These are phyloP conservation scores for Trissolcus japonicus DNA, from an alignment of 2,888 invertebrate species.

Conservation along the genomic window DNA sequence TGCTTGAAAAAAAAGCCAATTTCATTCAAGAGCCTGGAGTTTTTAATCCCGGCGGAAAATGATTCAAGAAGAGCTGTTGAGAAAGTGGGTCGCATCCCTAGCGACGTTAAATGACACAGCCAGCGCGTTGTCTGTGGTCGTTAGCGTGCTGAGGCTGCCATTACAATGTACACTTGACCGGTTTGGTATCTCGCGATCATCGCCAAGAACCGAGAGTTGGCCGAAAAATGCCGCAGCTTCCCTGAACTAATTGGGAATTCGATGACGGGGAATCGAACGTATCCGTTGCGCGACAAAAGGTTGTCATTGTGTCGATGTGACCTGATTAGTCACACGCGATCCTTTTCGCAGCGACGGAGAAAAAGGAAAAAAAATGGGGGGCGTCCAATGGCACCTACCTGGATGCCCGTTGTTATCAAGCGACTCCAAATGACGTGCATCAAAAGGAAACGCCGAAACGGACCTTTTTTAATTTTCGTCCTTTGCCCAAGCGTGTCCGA, in stretches of 20 bases:
- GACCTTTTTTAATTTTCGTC: conserved; percentile 37
- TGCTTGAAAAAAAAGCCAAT: conserved; percentile 37
- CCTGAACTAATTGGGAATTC: conserved; percentile 68
- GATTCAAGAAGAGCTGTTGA: conserved; percentile 43
- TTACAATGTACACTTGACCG: conserved; percentile 51
- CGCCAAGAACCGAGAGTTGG: conserved; percentile 14
- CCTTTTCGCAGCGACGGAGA: conserved; percentile 61
- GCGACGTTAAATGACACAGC: conserved; percentile 33
- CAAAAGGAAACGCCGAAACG: conserved; percentile 41
- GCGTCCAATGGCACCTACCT: conserved; percentile 26
- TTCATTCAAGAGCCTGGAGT: conserved; percentile 36
- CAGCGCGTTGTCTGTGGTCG: conserved; percentile 33
- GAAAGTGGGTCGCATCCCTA: conserved; percentile 42
- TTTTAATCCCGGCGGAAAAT: conserved; percentile 45
- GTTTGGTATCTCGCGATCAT: conserved; percentile 36
- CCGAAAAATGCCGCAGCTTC: conserved; percentile 61
- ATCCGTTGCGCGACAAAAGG: conserved; percentile 47
- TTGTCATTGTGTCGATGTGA: conserved; percentile 53
- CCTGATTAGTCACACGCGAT: conserved; percentile 66
- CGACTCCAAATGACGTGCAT: conserved; percentile 39
- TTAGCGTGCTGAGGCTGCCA: conserved; percentile 37
- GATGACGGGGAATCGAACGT: conserved; percentile 58
- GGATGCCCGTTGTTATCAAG: conserved; percentile 36
- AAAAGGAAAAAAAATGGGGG: conserved; percentile 11
- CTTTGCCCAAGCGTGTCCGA: conserved; percentile 38